A percentile compares a stretch with the other conserved stretches of the same genome.
phyloP scores from a whole-genome alignment of 1,140 invertebrate species.

The Apis laboriosa region DNA sequence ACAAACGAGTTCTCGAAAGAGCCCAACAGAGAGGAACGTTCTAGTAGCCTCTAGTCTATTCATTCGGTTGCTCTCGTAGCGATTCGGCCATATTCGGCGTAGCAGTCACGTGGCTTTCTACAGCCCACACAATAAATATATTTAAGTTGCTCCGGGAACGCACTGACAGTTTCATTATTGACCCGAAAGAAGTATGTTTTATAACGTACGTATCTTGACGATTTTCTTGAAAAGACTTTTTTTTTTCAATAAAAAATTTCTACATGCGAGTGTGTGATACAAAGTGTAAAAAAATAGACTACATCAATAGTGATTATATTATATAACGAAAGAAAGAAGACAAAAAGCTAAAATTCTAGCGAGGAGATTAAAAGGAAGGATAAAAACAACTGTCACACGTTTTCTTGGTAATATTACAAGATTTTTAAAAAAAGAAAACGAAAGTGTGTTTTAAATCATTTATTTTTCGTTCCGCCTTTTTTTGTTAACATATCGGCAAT shows the following conservation, averaged over 20 bases:
- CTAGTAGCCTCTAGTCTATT: slow-evolving; percentile 50
- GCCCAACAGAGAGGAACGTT: slow-evolving; percentile 41
- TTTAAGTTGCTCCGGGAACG: slow-evolving; percentile 62
- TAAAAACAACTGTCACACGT: slow-evolving; percentile 17
- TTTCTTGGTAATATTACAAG: slow-evolving; percentile 43
- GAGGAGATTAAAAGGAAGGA: background rate
- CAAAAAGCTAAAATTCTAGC: slow-evolving; percentile 1
- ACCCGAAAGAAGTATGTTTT: background rate
- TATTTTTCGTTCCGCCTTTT: slow-evolving; percentile 38
- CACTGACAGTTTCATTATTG: slow-evolving; percentile 65
- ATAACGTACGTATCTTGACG: background rate
- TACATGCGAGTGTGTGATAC: slow-evolving; percentile 11
- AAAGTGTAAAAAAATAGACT: slow-evolving; percentile 33
- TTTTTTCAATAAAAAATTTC: slow-evolving; percentile 1
- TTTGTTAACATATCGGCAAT: slow-evolving; percentile 40
- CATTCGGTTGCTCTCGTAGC: slow-evolving; percentile 38
- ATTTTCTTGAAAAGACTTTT: background rate
- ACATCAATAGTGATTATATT: background rate
- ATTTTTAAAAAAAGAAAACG: slow-evolving; percentile 23
- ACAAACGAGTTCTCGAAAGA: slow-evolving; percentile 26
- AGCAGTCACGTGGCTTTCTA: slow-evolving; percentile 56
- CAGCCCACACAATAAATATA: slow-evolving; percentile 59
- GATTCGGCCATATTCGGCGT: slow-evolving; percentile 28
- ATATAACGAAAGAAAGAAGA: slow-evolving; percentile 27
- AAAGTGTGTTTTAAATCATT: slow-evolving; percentile 26